phyloP scores from a whole-genome alignment of 2,797 vertebrate genomes.

The Mareca strepera region DNA sequence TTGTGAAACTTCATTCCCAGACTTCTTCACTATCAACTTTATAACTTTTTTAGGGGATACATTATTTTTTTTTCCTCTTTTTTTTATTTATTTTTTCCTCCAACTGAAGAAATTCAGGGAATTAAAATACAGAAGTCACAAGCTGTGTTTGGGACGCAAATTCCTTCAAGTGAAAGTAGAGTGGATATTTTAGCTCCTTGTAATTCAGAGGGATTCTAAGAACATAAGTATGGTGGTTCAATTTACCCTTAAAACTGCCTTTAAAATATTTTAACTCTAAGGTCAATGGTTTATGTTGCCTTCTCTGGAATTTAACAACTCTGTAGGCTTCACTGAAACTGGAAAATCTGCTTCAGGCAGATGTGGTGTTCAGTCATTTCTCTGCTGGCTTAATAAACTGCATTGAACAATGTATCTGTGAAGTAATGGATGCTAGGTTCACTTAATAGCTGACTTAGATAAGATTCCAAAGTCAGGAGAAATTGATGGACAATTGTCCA shows the following conservation, averaged over 20 bases:
- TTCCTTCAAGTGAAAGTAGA: background rate
- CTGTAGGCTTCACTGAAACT: background rate
- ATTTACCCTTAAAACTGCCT: background rate
- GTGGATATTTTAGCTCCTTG: background rate
- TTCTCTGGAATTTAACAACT: background rate
- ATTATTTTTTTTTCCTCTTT: background rate
- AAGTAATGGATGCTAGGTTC: background rate
- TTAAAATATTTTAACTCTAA: background rate
- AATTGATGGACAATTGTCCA: background rate
- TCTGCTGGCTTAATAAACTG: background rate
- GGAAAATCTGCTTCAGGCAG: background rate
- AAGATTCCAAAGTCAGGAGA: background rate
- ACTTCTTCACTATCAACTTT: slow-evolving; percentile 12
- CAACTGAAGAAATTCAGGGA: background rate
- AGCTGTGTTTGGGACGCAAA: background rate
- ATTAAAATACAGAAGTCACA: background rate
- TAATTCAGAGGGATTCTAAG: background rate
- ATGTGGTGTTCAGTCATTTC: background rate
- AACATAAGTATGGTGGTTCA: background rate
- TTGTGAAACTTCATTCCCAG: slow-evolving; percentile 24
- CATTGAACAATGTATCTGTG: background rate
- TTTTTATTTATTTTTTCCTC: background rate
- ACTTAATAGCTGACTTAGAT: background rate
- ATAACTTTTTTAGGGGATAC: background rate
- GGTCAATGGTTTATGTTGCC: background rate